Evolutionary conservation across 2,797 vertebrate genomes (phyloP), one percentile per base, ranked within the genome.

Genomic region (Pipistrellus nathusii): DNA sequence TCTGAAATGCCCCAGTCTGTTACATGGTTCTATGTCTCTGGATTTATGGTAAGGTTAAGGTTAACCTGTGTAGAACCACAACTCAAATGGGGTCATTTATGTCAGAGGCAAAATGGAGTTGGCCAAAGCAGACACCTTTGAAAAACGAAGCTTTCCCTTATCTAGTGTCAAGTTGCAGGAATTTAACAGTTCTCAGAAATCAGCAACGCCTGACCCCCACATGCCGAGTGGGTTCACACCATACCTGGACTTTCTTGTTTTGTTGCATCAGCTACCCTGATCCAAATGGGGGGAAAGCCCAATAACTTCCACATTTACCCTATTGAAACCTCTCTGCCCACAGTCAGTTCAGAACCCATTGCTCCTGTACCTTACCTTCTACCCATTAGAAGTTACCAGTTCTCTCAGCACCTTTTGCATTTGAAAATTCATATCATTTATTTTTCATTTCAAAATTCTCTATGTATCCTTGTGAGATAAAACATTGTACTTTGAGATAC

Each of bases 391-490:
- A 85, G 32, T 64, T 30, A 35, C 17, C 23, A 59, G 12, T 41
- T 72, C 13, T 87, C 25, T 87, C 8, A 25, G 15, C 14, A 88
- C 1, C 4, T n/a, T 88, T 88, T 69, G 15, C 23, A 32, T 82
- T 77, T 82, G 53, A 78, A 90, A 88, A 90, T 90, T 68, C 18
- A n/a, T 57, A 8, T 5, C n/a, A 41, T 69, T 2, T 12, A n/a
- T 20, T 66, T 4, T 38, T 59, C 38, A 84, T 66, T 77, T 75
- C 13, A 93, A 92, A 85, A 93, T 88, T 88, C 32, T 32, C 9
- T 18, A 64, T 62, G 8, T 55, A 59, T 51, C 20, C 20, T 57
- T 46, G 27, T 10, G 59, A 72, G 25, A 71, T 3, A 78, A 92
- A 32, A 48, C 53, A 89, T 13, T 87, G 35, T 10, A 57, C 27